phyloP scores from a whole-genome alignment of 2,113 vertebrate genomes.

The Onychostruthus taczanowskii region DNA sequence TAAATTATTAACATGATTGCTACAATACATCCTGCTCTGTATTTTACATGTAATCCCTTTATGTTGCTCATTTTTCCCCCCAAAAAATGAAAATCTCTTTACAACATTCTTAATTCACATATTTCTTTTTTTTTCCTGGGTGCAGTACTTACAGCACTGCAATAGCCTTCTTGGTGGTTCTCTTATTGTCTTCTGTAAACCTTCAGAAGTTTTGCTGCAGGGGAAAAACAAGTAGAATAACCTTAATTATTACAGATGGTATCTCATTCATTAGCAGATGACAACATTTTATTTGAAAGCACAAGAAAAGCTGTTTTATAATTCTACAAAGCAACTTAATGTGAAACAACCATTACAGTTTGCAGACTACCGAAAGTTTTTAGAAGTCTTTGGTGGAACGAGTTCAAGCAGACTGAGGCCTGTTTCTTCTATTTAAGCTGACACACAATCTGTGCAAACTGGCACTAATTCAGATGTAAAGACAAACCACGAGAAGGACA shows the following conservation, averaged over 20 bases:
- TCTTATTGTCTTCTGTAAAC: constrained; percentile 60
- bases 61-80: constrained; percentile 45
- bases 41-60: constrained; percentile 65
- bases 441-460: constrained; percentile 74
- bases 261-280: constrained; percentile 68
- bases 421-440: constrained; percentile 70
- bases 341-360: constrained; percentile 49
- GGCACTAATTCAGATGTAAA: constrained; percentile 70
- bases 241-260: constrained; percentile 72
- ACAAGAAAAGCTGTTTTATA: constrained; percentile 68
- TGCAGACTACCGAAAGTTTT: constrained; percentile 67
- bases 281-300: constrained; percentile 74
- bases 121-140: not conserved
- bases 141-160: constrained; percentile 69
- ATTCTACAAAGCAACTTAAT: constrained; percentile 72
- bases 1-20: constrained; percentile 74
- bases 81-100: constrained; percentile 14
- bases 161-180: constrained; percentile 50
- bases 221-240: constrained; percentile 66
- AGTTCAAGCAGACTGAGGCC: constrained; percentile 68
- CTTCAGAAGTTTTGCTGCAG: constrained; percentile 72
- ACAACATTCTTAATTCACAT: constrained; percentile 64
- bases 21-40: constrained; percentile 67
- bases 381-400: constrained; percentile 67
- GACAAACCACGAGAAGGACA: constrained; percentile 69